These are phyloP conservation scores for Coryphaenoides rupestris DNA, from an alignment of 2,113 vertebrate genomes.

Conservation along the genomic window DNA sequence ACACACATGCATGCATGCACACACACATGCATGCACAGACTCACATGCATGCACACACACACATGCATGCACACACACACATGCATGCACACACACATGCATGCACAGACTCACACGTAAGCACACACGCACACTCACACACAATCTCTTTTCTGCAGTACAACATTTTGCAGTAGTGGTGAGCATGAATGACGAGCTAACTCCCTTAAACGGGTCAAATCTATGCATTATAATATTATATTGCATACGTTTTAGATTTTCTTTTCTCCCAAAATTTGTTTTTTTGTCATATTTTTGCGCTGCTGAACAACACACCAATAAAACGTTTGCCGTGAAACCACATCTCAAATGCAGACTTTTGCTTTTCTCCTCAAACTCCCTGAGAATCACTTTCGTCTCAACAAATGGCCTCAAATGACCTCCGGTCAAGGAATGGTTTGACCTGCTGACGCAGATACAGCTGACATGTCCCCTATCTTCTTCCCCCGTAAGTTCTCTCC, in stretches of 20 bases:
- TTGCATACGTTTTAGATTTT: conserved; percentile 28
- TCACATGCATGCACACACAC: too few relatives aligned
- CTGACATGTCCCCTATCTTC: conserved; percentile 14
- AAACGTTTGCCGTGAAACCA: conserved; percentile 26
- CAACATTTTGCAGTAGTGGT: not conserved
- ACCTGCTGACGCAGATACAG: conserved; percentile 9
- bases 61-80: too few relatives aligned
- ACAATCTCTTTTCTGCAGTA: too few relatives aligned
- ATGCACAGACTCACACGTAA: too few relatives aligned
- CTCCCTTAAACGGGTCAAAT: not conserved
- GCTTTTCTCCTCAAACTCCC: not conserved
- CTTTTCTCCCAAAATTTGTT: conserved; percentile 14
- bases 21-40: too few relatives aligned
- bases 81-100: too few relatives aligned
- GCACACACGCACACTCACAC: too few relatives aligned
- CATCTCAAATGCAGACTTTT: conserved; percentile 26
- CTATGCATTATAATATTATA: not conserved
- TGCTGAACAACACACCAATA: conserved; percentile 24
- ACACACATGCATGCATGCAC: too few relatives aligned
- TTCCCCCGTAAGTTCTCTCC: conserved; percentile 28
- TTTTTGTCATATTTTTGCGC: conserved; percentile 13
- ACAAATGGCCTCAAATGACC: conserved; percentile 10
- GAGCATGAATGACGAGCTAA: not conserved
- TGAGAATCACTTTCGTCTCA: not conserved
- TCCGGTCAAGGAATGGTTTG: conserved; percentile 9